Evolutionary conservation across 2,888 invertebrate species (phyloP).

Genomic region (Platycheirus rosarum): DNA sequence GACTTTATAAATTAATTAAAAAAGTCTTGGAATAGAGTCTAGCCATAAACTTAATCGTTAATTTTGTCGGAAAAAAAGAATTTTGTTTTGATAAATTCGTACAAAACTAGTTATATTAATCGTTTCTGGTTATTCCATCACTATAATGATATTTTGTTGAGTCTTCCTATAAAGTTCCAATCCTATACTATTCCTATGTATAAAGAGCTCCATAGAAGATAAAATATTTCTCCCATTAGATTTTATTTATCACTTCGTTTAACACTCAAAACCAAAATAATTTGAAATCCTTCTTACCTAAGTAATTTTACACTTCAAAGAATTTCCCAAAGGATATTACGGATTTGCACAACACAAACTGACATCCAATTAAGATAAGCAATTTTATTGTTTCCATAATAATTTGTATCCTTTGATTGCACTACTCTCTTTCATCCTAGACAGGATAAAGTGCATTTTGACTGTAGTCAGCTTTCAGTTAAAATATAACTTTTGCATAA

Average conservation of each 20-base stretch:
- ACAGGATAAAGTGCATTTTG: constrained; percentile 8
- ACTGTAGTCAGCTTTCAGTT: constrained; percentile 20
- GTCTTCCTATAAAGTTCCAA: too few species aligned
- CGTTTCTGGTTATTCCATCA: too few species aligned
- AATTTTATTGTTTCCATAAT: constrained; percentile 50
- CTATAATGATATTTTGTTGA: too few species aligned
- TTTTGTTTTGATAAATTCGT: too few species aligned
- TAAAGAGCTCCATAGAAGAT: too few species aligned
- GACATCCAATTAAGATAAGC: constrained; percentile 42
- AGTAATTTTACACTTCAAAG: not conserved
- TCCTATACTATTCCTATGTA: too few species aligned
- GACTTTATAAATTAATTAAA: too few species aligned
- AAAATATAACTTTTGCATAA: constrained; percentile 4
- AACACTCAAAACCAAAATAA: not conserved
- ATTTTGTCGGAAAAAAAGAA: too few species aligned
- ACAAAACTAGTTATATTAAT: too few species aligned
- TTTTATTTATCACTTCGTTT: not conserved
- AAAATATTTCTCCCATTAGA: too few species aligned
- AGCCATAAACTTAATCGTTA: too few species aligned
- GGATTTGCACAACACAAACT: constrained; percentile 23
- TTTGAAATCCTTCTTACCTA: not conserved
- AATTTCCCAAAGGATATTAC: not conserved
- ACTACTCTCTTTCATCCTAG: constrained; percentile 1
- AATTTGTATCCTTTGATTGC: constrained; percentile 23
- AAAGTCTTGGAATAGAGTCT: too few species aligned